Evolutionary conservation across 2,797 vertebrate species (phyloP).

Genomic region (Xenopus petersii): DNA sequence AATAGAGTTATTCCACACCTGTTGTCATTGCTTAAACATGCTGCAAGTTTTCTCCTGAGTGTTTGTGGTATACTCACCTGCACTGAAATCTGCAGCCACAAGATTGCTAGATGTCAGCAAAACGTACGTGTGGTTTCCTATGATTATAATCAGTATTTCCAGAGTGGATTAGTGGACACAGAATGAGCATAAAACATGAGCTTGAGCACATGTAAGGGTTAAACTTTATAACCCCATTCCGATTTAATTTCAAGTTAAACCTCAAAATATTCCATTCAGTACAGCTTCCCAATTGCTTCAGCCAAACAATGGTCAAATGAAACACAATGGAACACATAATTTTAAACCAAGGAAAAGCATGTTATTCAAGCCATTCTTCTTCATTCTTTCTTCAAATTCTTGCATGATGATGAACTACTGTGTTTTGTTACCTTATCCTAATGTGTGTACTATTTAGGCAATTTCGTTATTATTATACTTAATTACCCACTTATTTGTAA

Average conservation of each 20-base stretch:
- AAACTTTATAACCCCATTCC: slow-evolving; percentile 39
- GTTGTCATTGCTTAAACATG: too few species aligned
- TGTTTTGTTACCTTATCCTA: slow-evolving; percentile 31
- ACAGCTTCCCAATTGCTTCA: slow-evolving; percentile 13
- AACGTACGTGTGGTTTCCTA: slow-evolving; percentile 29
- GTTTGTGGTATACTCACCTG: slow-evolving; percentile 3
- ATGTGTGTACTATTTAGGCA: slow-evolving; percentile 19
- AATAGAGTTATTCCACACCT: too few species aligned
- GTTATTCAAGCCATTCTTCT: slow-evolving; percentile 39
- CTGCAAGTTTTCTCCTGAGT: neutral
- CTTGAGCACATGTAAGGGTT: slow-evolving; percentile 41
- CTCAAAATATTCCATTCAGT: slow-evolving; percentile 39
- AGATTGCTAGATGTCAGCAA: slow-evolving; percentile 18
- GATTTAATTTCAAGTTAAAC: slow-evolving; percentile 40
- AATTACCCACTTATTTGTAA: slow-evolving; percentile 31
- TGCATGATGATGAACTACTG: slow-evolving; percentile 31
- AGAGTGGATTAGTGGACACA: slow-evolving; percentile 39
- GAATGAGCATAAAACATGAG: slow-evolving; percentile 11
- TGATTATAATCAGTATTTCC: slow-evolving; percentile 23
- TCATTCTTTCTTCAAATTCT: slow-evolving; percentile 33
- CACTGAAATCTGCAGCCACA: slow-evolving; percentile 3
- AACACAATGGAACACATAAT: slow-evolving; percentile 47
- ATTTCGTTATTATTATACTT: slow-evolving; percentile 26
- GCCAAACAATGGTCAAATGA: slow-evolving; percentile 41
- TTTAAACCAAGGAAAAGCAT: slow-evolving; percentile 44